These are phyloP conservation scores for Propithecus coquereli DNA, from an alignment of 2,113 vertebrate genomes.

Conservation along the genomic window DNA sequence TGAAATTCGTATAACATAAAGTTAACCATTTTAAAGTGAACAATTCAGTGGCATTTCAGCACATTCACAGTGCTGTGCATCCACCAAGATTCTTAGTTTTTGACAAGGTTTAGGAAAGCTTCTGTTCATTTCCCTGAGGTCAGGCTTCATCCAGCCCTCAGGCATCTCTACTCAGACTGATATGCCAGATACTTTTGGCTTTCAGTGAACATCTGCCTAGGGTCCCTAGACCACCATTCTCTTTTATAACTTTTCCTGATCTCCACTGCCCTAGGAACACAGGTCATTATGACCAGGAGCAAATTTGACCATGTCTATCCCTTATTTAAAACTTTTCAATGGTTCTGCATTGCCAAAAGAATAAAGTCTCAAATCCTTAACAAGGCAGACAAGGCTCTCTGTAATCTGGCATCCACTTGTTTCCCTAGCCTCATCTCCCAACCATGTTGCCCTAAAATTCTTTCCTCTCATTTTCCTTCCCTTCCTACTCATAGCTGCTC, in stretches of 20 bases:
- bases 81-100: background rate
- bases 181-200: background rate
- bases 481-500: background rate
- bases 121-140: background rate
- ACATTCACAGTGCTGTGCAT: background rate
- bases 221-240: background rate
- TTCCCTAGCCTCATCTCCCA: background rate
- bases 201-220: background rate
- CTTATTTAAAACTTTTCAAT: constrained; percentile 29
- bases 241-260: constrained; percentile 22
- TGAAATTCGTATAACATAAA: constrained; percentile 12
- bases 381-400: background rate
- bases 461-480: background rate
- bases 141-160: background rate
- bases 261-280: background rate
- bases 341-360: background rate
- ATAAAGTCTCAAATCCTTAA: constrained; percentile 14
- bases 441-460: background rate
- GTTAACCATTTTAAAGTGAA: constrained; percentile 10
- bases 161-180: background rate
- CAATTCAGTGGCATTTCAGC: background rate
- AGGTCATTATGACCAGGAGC: background rate
- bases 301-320: background rate
- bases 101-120: background rate
- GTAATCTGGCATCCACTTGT: background rate